A percentile compares a stretch with the other conserved stretches of the same genome.
Conservation (phyloP, 2,113 vertebrate genomes). For the Poicephalus meyeri region DNA sequence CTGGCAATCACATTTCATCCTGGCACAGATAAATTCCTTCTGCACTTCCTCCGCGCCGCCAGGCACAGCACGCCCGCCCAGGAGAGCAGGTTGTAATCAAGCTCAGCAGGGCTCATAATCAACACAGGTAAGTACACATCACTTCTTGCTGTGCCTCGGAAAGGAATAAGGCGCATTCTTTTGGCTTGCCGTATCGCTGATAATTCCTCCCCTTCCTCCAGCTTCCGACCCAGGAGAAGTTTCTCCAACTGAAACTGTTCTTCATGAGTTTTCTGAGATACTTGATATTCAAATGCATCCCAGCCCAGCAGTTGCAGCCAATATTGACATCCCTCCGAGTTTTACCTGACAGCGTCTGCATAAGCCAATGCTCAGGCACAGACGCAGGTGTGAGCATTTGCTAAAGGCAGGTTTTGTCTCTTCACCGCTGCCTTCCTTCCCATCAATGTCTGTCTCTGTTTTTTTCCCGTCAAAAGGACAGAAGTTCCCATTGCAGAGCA, state of each 20-base stretch:
- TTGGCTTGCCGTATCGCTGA: not conserved
- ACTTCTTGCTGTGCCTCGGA: not conserved
- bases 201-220: not conserved
- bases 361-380: not conserved
- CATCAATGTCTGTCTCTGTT: not conserved
- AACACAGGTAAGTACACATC: slow-evolving; percentile 22
- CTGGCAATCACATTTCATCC: not conserved
- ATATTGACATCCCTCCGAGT: not conserved
- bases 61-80: not conserved
- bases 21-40: not conserved
- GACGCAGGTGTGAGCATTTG: not conserved
- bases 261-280: not conserved
- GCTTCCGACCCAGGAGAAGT: not conserved
- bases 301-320: not conserved
- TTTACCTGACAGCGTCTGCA: not conserved
- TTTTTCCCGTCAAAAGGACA: not conserved
- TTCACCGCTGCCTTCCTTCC: not conserved
- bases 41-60: not conserved
- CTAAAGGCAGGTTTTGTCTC: not conserved
- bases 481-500: not conserved
- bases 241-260: not conserved
- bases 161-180: not conserved
- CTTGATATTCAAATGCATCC: not conserved
- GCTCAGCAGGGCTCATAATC: slow-evolving; percentile 25
- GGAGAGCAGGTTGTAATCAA: slow-evolving; percentile 13